Conservation (phyloP, 1,140 invertebrate genomes). For the Leptopilina boulardi region DNA sequence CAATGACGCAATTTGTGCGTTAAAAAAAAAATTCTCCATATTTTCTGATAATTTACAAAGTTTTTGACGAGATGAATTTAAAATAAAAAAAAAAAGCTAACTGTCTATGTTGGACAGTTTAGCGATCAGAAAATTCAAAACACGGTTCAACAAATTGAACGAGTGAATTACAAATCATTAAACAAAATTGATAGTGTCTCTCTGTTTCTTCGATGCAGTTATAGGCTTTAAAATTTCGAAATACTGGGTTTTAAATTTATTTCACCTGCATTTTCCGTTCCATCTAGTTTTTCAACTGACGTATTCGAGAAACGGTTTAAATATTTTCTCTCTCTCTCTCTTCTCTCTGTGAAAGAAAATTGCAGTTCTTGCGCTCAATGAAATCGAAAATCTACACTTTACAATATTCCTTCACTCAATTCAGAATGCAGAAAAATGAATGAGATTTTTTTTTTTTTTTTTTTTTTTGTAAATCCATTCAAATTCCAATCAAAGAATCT, state of each 20-base stretch:
- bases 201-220: neutral
- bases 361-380: too few relatives aligned
- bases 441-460: too few relatives aligned
- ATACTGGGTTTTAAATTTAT: neutral
- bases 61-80: too few relatives aligned
- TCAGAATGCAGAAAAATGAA: too few relatives aligned
- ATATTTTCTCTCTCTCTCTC: too few relatives aligned
- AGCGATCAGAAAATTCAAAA: constrained; percentile 6
- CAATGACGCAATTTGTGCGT: neutral
- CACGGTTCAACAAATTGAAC: neutral
- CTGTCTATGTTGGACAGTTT: neutral
- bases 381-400: too few relatives aligned
- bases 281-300: neutral
- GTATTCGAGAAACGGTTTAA: neutral
- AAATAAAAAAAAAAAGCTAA: neutral
- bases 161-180: constrained; percentile 15
- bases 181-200: constrained; percentile 9
- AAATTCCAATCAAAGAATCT: too few relatives aligned
- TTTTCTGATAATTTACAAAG: too few relatives aligned
- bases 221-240: neutral
- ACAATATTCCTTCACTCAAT: too few relatives aligned
- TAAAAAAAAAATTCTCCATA: too few relatives aligned
- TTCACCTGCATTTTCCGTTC: neutral
- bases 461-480: too few relatives aligned
- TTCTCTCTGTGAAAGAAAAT: too few relatives aligned